Evolutionary conservation across 2,113 vertebrate species (phyloP).

Genomic region (Rafetus swinhoei): DNA sequence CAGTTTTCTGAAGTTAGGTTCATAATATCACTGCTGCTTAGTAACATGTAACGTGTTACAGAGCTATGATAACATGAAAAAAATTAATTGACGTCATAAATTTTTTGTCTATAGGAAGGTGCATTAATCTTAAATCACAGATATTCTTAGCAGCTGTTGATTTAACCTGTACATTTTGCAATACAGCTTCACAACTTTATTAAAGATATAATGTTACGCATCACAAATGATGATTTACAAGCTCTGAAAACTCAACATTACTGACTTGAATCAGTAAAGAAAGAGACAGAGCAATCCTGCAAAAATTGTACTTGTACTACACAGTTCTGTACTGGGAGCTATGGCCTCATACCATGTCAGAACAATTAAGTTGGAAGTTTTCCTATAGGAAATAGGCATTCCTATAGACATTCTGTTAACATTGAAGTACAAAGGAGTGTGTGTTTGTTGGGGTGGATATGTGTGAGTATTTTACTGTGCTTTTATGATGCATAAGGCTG

Average conservation of each 20-base stretch:
- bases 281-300: not conserved
- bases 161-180: not conserved
- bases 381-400: not conserved
- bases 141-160: not conserved
- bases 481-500: not conserved
- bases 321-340: not conserved
- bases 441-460: not conserved
- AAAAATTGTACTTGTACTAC: not conserved
- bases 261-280: not conserved
- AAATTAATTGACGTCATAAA: not conserved
- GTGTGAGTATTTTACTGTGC: not conserved
- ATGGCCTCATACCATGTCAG: not conserved
- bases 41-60: not conserved
- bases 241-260: not conserved
- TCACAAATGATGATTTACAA: not conserved
- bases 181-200: not conserved
- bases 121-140: not conserved
- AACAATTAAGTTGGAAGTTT: slow-evolving; percentile 2
- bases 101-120: not conserved
- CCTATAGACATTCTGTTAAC: not conserved
- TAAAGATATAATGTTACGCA: not conserved
- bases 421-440: not conserved
- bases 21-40: not conserved
- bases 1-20: not conserved
- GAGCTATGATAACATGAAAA: not conserved